These are phyloP conservation scores for Mycalesis mineus DNA, from an alignment of 2,888 invertebrate genomes.

Conservation along the genomic window DNA sequence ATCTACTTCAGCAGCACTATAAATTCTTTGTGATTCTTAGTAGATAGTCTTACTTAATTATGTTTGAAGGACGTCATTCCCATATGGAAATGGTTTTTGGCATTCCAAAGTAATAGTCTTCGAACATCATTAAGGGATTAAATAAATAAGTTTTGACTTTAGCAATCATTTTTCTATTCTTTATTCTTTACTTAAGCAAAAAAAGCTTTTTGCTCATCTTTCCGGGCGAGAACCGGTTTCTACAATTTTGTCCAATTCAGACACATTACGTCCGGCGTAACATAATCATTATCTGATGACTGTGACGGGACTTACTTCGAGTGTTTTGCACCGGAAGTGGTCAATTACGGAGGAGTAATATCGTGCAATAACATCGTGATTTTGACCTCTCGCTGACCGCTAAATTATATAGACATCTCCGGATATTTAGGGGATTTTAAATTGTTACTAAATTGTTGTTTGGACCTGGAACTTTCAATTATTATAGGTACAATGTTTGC, in stretches of 20 bases:
- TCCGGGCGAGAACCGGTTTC: constrained; percentile 33
- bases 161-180: not conserved
- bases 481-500: too few species aligned
- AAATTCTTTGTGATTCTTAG: too few species aligned
- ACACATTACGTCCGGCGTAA: constrained; percentile 24
- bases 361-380: constrained; percentile 8
- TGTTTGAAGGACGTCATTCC: too few species aligned
- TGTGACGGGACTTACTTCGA: constrained; percentile 17
- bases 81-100: too few species aligned
- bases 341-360: constrained; percentile 4
- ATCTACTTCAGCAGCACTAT: too few species aligned
- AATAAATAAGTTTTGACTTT: too few species aligned
- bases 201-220: constrained; percentile 41
- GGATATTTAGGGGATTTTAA: not conserved
- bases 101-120: too few species aligned
- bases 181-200: constrained; percentile 20
- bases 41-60: too few species aligned
- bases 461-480: not conserved
- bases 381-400: constrained; percentile 5
- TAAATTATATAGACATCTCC: not conserved
- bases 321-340: constrained; percentile 19
- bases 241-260: constrained; percentile 48
- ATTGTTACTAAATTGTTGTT: not conserved
- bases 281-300: constrained; percentile 7
- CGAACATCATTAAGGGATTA: too few species aligned